Evolutionary conservation across 2,888 invertebrate species (phyloP).

Genomic region (Allacma fusca): DNA sequence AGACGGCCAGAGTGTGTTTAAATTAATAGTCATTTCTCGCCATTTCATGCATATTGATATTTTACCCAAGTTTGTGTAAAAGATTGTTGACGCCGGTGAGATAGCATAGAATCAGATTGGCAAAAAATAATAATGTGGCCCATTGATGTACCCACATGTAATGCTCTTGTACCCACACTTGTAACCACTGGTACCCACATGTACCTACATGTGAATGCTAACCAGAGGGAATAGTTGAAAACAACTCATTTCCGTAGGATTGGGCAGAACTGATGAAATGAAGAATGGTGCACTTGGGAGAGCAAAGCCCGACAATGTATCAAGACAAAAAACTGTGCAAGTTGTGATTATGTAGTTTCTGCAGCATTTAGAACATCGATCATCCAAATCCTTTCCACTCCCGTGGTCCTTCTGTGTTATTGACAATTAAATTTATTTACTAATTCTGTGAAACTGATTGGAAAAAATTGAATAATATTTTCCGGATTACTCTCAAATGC

Average conservation of each 20-base stretch:
- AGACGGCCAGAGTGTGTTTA: too few relatives aligned
- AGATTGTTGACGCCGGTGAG: not conserved
- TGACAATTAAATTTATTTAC: not conserved
- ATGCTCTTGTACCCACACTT: too few relatives aligned
- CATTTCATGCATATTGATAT: too few relatives aligned
- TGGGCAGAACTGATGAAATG: not conserved
- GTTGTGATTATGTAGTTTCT: not conserved
- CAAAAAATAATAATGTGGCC: not conserved
- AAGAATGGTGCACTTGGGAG: not conserved
- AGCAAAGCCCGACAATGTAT: not conserved
- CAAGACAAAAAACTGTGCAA: not conserved
- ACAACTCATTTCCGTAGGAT: not conserved
- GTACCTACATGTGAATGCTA: not conserved
- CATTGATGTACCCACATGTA: slow-evolving; percentile 7
- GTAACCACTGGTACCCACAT: too few relatives aligned
- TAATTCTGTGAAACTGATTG: not conserved
- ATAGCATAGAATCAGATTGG: not conserved
- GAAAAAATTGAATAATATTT: too few relatives aligned
- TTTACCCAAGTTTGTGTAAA: too few relatives aligned
- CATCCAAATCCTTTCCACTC: too few relatives aligned
- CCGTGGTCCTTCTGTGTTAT: too few relatives aligned
- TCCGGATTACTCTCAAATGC: not conserved
- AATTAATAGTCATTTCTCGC: too few relatives aligned
- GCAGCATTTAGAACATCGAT: not conserved
- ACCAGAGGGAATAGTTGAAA: not conserved